Percentiles rank a stretch among this genome's conserved stretches.
Conservation (phyloP, 2,113 vertebrate genomes). For the Hydropotes inermis region DNA sequence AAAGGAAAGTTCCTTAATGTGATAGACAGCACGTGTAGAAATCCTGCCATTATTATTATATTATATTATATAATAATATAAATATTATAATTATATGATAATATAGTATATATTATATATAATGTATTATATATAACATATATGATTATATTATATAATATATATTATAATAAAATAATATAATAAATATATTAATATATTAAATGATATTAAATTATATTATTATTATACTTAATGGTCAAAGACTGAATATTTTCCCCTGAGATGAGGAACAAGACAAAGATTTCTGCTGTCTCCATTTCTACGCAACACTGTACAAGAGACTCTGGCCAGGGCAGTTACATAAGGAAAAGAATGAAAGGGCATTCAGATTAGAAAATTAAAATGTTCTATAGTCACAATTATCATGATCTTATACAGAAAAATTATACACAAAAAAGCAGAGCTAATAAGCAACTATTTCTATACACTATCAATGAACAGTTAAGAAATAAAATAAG, state of each 20-base stretch:
- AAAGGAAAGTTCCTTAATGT: not conserved
- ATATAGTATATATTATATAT: too few relatives aligned
- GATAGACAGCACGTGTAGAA: not conserved
- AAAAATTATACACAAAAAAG: not conserved
- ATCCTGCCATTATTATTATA: not conserved
- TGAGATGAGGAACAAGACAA: not conserved
- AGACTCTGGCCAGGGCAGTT: not conserved
- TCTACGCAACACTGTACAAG: not conserved
- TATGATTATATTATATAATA: not conserved
- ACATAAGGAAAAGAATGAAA: not conserved
- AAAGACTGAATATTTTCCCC: not conserved
- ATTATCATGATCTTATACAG: not conserved
- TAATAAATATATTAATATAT: too few relatives aligned
- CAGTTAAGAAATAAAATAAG: not conserved
- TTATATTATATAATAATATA: too few relatives aligned
- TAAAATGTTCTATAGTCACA: not conserved
- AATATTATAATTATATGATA: too few relatives aligned
- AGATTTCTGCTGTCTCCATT: not conserved
- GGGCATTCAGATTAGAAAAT: not conserved
- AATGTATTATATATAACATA: too few relatives aligned
- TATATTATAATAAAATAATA: too few relatives aligned
- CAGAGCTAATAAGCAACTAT: not conserved
- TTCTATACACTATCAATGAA: not conserved
- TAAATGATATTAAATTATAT: too few relatives aligned
- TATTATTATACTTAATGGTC: not conserved